Evolutionary conservation across 23 tunicate genomes (phyloP).

Genomic region (Trididemnum clinides): DNA sequence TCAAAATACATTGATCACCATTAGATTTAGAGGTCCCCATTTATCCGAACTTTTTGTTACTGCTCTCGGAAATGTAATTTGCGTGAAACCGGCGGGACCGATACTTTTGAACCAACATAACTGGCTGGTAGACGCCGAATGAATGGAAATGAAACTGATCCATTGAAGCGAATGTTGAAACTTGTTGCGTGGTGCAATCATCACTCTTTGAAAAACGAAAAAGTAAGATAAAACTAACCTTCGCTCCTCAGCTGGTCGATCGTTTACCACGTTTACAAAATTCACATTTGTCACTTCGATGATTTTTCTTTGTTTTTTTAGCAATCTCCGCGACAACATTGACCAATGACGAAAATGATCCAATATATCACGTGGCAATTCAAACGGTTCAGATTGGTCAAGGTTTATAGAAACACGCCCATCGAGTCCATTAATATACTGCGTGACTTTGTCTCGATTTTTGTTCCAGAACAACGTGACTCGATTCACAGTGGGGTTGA

Average conservation of each 20-base stretch:
- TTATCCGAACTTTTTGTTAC: too few species aligned
- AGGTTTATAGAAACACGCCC: neutral
- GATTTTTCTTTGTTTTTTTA: neutral
- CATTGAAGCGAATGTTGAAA: too few species aligned
- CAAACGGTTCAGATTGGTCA: neutral
- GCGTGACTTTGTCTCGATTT: slow-evolving; percentile 2
- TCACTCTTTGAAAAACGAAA: too few species aligned
- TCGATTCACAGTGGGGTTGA: neutral
- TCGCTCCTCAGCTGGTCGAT: neutral
- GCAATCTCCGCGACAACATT: neutral
- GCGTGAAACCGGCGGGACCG: too few species aligned
- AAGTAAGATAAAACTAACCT: too few species aligned
- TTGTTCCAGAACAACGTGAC: neutral
- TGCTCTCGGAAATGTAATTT: too few species aligned
- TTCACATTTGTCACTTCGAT: neutral
- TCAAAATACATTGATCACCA: too few species aligned
- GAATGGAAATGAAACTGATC: too few species aligned
- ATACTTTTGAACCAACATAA: too few species aligned
- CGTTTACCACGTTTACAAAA: neutral
- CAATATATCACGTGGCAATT: neutral
- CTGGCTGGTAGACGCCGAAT: too few species aligned
- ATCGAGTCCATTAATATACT: neutral
- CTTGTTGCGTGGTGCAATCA: too few species aligned
- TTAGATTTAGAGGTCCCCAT: too few species aligned
- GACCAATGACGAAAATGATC: neutral